Evolutionary conservation across 2,797 vertebrate species (phyloP), one percentile per base, ranked within the genome.

Genomic region (Echeneis naucrates): DNA sequence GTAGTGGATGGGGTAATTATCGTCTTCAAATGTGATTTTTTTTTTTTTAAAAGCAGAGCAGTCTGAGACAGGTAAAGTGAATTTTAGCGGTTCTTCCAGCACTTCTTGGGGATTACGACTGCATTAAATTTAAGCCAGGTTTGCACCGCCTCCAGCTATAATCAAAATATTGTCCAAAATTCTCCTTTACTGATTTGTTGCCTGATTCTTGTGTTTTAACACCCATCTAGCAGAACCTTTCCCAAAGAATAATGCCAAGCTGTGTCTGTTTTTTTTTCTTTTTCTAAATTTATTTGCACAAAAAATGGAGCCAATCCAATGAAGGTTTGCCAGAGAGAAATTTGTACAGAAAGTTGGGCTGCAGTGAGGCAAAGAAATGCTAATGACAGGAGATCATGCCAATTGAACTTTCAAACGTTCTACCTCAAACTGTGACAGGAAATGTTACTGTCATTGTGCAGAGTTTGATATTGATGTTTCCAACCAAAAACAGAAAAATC

Each of bases 11-110:
- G 53, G 50, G 26, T n/a, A 21, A 44, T 57, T 80, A 21, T 54
- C 63, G 55, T 60, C 27, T 16, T 68, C 3, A 67, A 76, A 80
- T 13, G 70, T 44, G 24, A 59, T 66, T n/a, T n/a, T n/a, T n/a
- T n/a, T n/a, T n/a, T n/a, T n/a, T n/a, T n/a, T 10, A 61, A 14
- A 68, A n/a, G n/a, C n/a, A n/a, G n/a, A n/a, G n/a, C n/a, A 51
- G 33, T 63, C 5, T n/a, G 11, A 11, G 4, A 11, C 61, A 37
- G 47, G 27, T 61, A 0, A 21, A 37, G 42, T 32, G 30, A 13
- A 63, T 38, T 51, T 55, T 32, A 44, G 16, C 38, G 35, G 12
- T 30, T 26, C 59, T 65, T 3, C 0, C 1, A 21, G 48, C 17
- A 42, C 10, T 68, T 19, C 37, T 30, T 56, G 4, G 0, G 33